phyloP scores from a whole-genome alignment of 1,140 invertebrate species.

The Drosophila teissieri region DNA sequence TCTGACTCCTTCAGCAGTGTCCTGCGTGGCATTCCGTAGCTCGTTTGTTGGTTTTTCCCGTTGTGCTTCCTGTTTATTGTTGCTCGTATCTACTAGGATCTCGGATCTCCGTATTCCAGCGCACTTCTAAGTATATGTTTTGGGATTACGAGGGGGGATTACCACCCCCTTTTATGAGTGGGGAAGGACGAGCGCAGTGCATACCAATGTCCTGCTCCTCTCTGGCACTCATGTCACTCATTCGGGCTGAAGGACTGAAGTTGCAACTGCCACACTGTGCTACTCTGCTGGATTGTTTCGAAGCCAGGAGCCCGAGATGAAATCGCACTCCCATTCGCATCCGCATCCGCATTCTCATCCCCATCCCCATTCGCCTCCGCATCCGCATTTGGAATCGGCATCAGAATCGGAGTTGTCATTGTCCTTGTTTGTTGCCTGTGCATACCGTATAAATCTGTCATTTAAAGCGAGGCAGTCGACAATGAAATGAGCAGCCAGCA shows the following conservation, averaged over 20 bases:
- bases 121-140: slow-evolving; percentile 74
- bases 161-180: slow-evolving; percentile 11
- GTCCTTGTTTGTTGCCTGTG: slow-evolving; percentile 33
- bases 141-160: slow-evolving; percentile 51
- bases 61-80: slow-evolving; percentile 75
- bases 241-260: slow-evolving; percentile 8
- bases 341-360: too few species aligned
- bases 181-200: slow-evolving; percentile 15
- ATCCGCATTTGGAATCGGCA: too few species aligned
- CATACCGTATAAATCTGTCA: slow-evolving; percentile 64
- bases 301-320: slow-evolving; percentile 19
- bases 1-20: not conserved
- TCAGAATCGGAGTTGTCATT: slow-evolving; percentile 16
- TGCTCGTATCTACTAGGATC: slow-evolving; percentile 25
- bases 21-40: slow-evolving; percentile 8
- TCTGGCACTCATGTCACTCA: slow-evolving; percentile 40
- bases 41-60: slow-evolving; percentile 50
- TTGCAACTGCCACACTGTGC: slow-evolving; percentile 10
- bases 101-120: slow-evolving; percentile 22
- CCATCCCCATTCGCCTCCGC: not conserved
- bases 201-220: slow-evolving; percentile 35
- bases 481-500: slow-evolving; percentile 33
- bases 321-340: not conserved
- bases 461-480: slow-evolving; percentile 45
- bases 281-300: slow-evolving; percentile 24